Percentiles rank a stretch among this genome's conserved stretches.
phyloP scores from a whole-genome alignment of 2,113 vertebrate species.

The Pachypanchax playfairii region DNA sequence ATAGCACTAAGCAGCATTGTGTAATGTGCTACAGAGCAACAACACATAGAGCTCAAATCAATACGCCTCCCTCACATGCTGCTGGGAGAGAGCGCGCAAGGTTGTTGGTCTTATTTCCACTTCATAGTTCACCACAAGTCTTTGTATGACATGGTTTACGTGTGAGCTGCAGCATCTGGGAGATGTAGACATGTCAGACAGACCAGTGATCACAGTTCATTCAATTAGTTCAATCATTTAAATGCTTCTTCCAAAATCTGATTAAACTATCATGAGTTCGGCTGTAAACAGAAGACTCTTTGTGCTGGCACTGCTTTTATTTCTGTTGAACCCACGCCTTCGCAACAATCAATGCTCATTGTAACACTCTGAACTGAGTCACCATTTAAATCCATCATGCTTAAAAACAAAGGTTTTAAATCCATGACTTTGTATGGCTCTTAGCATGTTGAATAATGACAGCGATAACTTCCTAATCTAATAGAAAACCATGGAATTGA shows the following conservation, averaged over 20 bases:
- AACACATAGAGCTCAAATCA: slow-evolving; percentile 62
- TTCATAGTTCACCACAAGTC: slow-evolving; percentile 61
- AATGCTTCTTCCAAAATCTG: slow-evolving; percentile 8
- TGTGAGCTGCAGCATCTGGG: slow-evolving; percentile 39
- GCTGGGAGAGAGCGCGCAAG: slow-evolving; percentile 37
- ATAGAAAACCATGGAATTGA: slow-evolving; percentile 63
- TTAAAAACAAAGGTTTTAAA: too few relatives aligned
- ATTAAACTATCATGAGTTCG: slow-evolving; percentile 17
- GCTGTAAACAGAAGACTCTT: slow-evolving; percentile 13
- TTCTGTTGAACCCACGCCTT: slow-evolving; percentile 5
- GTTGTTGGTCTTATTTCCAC: slow-evolving; percentile 58
- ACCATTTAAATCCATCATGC: slow-evolving; percentile 9
- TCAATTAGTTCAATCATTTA: slow-evolving; percentile 2
- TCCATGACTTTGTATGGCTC: too few relatives aligned
- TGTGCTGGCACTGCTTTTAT: slow-evolving; percentile 1
- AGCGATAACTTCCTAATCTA: slow-evolving; percentile 23
- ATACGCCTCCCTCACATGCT: slow-evolving; percentile 73
- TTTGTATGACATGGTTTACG: slow-evolving; percentile 63
- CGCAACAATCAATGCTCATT: slow-evolving; percentile 12
- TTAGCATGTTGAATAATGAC: slow-evolving; percentile 15
- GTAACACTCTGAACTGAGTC: slow-evolving; percentile 3
- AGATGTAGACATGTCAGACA: slow-evolving; percentile 25
- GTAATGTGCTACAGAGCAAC: slow-evolving; percentile 70
- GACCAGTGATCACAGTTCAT: slow-evolving; percentile 16
- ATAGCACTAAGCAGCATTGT: slow-evolving; percentile 72